Conservation (phyloP, 2,888 invertebrate genomes). For the Torymus aiolomorphi region DNA sequence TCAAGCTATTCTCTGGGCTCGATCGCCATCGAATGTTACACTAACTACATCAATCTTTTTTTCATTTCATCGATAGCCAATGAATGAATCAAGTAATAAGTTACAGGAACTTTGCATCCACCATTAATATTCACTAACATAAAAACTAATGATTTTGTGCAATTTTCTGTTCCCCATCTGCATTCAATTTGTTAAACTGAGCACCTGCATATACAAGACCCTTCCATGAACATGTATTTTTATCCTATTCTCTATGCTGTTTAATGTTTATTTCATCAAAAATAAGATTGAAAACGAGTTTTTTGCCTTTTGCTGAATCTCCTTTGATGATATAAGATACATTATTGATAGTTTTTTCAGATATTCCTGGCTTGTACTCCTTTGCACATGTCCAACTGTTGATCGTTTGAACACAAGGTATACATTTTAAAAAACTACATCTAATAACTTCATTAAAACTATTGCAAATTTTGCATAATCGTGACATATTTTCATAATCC, state of each 20-base stretch:
- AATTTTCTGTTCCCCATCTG: conserved; percentile 15
- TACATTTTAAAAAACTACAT: too few relatives aligned
- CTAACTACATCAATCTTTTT: conserved; percentile 44
- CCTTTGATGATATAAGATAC: conserved; percentile 36
- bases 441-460: too few relatives aligned
- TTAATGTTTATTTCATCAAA: conserved; percentile 56
- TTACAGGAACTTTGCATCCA: conserved; percentile 48
- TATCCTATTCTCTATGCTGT: conserved; percentile 40
- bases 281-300: conserved; percentile 53
- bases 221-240: conserved; percentile 46
- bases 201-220: conserved; percentile 40
- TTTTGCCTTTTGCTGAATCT: conserved; percentile 42
- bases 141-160: conserved; percentile 49
- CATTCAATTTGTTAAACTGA: conserved; percentile 24
- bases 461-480: too few relatives aligned
- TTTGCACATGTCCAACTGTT: too few relatives aligned
- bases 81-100: conserved; percentile 48
- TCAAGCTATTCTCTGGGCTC: conserved; percentile 39
- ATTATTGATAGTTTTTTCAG: conserved; percentile 49
- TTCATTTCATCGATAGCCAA: conserved; percentile 38
- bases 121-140: too few relatives aligned
- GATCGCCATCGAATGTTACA: conserved; percentile 53
- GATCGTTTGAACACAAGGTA: too few relatives aligned
- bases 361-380: too few relatives aligned
- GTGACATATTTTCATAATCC: too few relatives aligned